These are phyloP conservation scores for Amphipoea oculea DNA, from an alignment of 2,888 invertebrate genomes.

Conservation along the genomic window DNA sequence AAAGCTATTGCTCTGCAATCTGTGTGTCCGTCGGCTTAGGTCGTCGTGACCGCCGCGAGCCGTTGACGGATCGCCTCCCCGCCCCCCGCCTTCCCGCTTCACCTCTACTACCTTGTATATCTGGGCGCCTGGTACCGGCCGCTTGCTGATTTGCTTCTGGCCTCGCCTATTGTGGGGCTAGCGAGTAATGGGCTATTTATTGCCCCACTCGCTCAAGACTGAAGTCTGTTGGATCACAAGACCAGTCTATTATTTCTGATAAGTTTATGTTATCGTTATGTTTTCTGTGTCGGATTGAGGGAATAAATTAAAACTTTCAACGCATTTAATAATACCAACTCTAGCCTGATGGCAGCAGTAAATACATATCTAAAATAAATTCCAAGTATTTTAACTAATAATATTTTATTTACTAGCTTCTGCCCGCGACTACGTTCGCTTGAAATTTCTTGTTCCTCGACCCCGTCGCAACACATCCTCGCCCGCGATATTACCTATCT, in stretches of 20 bases:
- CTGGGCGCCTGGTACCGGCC: conserved; percentile 73
- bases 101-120: conserved; percentile 72
- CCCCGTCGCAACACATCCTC: neutral
- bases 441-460: neutral
- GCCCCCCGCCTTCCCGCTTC: conserved; percentile 63
- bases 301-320: conserved; percentile 28
- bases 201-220: conserved; percentile 47
- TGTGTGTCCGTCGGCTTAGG: conserved; percentile 70
- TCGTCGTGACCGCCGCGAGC: conserved; percentile 87
- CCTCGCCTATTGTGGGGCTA: conserved; percentile 65
- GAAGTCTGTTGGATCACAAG: conserved; percentile 26
- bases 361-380: conserved; percentile 7
- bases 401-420: neutral
- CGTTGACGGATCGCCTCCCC: conserved; percentile 79
- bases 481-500: neutral
- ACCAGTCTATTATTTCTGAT: conserved; percentile 36
- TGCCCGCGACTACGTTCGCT: neutral
- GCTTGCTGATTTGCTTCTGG: conserved; percentile 69
- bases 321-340: neutral
- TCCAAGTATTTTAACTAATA: neutral
- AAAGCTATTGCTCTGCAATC: conserved; percentile 15
- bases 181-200: conserved; percentile 66
- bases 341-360: neutral
- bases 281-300: conserved; percentile 14
- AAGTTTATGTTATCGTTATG: conserved; percentile 42